Conservation (phyloP, 2,113 vertebrate species). For the Aplodontia rufa region DNA sequence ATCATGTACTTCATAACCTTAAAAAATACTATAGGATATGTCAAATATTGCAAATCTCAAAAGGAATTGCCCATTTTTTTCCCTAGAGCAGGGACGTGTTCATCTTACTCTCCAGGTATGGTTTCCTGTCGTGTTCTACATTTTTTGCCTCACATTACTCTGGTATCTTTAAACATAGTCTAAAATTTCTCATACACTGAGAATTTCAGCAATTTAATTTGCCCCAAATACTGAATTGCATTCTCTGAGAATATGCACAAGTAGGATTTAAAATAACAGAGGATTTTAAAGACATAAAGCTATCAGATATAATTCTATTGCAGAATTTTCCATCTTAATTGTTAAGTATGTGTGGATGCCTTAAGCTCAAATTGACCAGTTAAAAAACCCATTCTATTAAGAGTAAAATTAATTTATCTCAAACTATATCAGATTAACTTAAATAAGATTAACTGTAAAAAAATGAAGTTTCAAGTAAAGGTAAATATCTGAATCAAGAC, state of each 20-base stretch:
- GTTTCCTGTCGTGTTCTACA: background rate
- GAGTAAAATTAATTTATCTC: slow-evolving; percentile 5
- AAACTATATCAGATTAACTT: background rate
- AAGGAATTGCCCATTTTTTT: background rate
- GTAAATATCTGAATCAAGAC: background rate
- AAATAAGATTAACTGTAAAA: slow-evolving; percentile 10
- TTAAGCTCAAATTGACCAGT: slow-evolving; percentile 36
- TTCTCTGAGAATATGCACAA: slow-evolving; percentile 39
- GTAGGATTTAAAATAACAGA: slow-evolving; percentile 21
- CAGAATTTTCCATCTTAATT: slow-evolving; percentile 23
- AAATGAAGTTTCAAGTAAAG: background rate
- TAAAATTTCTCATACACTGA: slow-evolving; percentile 18
- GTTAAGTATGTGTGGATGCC: slow-evolving; percentile 1
- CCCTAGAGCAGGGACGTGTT: background rate
- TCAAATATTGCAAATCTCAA: slow-evolving; percentile 9
- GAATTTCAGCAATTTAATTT: slow-evolving; percentile 52
- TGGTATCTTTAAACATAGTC: slow-evolving; percentile 14
- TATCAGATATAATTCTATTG: slow-evolving; percentile 19
- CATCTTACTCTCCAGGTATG: background rate
- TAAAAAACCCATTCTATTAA: background rate
- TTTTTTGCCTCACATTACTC: background rate
- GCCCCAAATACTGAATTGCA: background rate
- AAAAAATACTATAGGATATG: background rate
- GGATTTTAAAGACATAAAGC: slow-evolving; percentile 1
- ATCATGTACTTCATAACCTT: background rate